Base-by-base conservation (phyloP, 2,113 vertebrate species). In the Typhlomys cinereus region DNA sequence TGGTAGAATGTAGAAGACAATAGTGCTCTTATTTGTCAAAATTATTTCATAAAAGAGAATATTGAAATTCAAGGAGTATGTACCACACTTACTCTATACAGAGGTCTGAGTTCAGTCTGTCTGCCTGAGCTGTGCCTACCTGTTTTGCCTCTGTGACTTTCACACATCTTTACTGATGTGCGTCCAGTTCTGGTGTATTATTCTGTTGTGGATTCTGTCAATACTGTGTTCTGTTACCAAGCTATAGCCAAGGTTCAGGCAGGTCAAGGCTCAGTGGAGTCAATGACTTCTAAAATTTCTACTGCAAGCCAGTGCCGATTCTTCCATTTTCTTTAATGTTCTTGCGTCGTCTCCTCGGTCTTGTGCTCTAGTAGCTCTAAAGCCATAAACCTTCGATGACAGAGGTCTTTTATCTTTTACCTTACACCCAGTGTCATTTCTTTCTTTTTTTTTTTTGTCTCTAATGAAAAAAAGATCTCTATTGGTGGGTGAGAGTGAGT, bases 11-110 rank as follows among this genome's bases (percentile, higher is more conserved):
- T 74, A 50, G 4, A 48, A 82, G 21, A 29, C 59, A 71, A 46
- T 29, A 66, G 34, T 36, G 52, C 8, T 93, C 17, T 44, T 75
- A 18, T 21, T 71, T 21, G 41, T 61, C 14, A 54, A 44, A 46
- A 74, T 21, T 64, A 52, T 78, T 73, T 70, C 89, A 34, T 78
- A 46, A 93, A 76, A 70, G 36, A 74, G 50, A 80, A 87, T 86
- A 85, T 48, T 39, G 52, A 85, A 34, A 25, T 81, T 64, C 31
- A 25, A 41, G 78, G 25, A 85, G 18, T 4, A 34, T 61, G 27
- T 71, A 2, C 6, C 9, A 67, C 48, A 66, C 48, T 66, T 78
- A 81, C 71, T 69, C 73, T 11, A 41, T 6, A 27, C 0, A 11
- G 17, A 36, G 48, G 1, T 23, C 18, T 27, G 46, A 83, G 81